Base-by-base conservation (phyloP, 2,888 invertebrate genomes). In the Teleiodes luculella region DNA sequence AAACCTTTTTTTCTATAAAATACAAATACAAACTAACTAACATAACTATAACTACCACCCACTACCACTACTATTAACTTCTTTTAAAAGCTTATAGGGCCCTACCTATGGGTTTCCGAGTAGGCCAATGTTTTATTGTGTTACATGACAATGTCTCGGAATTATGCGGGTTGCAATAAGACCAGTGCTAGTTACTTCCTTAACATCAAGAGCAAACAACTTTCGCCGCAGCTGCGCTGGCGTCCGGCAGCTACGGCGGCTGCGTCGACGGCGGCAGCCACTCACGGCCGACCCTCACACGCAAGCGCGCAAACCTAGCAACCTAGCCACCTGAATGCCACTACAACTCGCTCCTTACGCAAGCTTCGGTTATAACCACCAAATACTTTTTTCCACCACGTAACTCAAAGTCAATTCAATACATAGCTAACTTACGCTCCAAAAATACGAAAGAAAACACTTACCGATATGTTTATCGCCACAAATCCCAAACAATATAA, bases 401-500 rank as follows among this genome's bases (percentile, higher is more conserved):
- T 71, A 74, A 70, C 65, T 62, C 54, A 62, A 67, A 62, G 52
- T 59, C 18, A 30, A 30, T 33, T 16, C 41, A 37, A 24, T 60
- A 65, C 61, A 56, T 63, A 3, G 24, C 6, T 24, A 24, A 6
- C 24, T 55, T 62, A 58, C 56, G 46, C 57, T 56, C 53, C 49
- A 53, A 58, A 65, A 71, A 66, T 68, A 67, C 62, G 66, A 74
- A 70, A 80, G 72, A 73, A 76, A 76, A 72, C 72, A 83, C 87
- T 85, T 72, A 89, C 88, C 87, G 79, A 81, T 82, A 77, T 83
- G 80, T 86, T 84, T 85, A 85, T 82, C 73, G 77, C 81, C 79
- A 74, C 80, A 79, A 86, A 86, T 86, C 82, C 85, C 79, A 86
- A 86, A 87, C 85, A 87, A 86, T 81, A 80, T 80, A 81, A 80